These are phyloP conservation scores for Elephantulus edwardii DNA, from an alignment of 2,113 vertebrate species.

Conservation along the genomic window DNA sequence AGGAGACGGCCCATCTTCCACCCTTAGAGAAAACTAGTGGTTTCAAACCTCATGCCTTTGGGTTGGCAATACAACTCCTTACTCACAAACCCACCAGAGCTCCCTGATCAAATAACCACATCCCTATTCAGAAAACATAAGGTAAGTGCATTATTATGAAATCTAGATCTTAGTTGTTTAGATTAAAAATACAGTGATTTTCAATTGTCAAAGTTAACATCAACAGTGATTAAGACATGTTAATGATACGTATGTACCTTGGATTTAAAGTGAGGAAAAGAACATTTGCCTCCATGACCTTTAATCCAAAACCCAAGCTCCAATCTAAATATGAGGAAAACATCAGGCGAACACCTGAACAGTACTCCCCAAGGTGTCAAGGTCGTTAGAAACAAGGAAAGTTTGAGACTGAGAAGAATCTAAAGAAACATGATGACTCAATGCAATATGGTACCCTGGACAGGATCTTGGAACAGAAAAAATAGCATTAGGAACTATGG, in stretches of 20 bases:
- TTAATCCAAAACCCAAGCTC: not conserved
- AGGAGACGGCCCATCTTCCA: too few species aligned
- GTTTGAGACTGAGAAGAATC: not conserved
- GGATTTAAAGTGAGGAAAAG: not conserved
- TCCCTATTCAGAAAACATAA: too few species aligned
- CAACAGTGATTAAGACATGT: not conserved
- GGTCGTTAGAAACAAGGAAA: constrained; percentile 12
- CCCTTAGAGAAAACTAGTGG: too few species aligned
- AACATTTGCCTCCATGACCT: not conserved
- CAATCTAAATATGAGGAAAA: constrained; percentile 32
- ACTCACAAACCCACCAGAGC: too few species aligned
- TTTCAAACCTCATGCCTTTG: too few species aligned
- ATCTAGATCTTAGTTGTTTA: not conserved
- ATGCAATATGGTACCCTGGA: not conserved
- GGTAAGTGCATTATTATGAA: not conserved
- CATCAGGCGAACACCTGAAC: constrained; percentile 27
- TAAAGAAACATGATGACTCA: not conserved
- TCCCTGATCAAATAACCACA: too few species aligned
- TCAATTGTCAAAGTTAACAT: constrained; percentile 22
- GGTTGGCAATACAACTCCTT: too few species aligned
- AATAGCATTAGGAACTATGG: constrained; percentile 5
- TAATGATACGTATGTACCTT: not conserved
- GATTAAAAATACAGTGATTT: constrained; percentile 11
- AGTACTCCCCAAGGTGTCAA: not conserved
- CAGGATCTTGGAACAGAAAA: not conserved